Percentiles rank a stretch among this genome's conserved stretches.
Evolutionary conservation across 2,888 invertebrate species (phyloP).

Genomic region (Mythimna loreyi): DNA sequence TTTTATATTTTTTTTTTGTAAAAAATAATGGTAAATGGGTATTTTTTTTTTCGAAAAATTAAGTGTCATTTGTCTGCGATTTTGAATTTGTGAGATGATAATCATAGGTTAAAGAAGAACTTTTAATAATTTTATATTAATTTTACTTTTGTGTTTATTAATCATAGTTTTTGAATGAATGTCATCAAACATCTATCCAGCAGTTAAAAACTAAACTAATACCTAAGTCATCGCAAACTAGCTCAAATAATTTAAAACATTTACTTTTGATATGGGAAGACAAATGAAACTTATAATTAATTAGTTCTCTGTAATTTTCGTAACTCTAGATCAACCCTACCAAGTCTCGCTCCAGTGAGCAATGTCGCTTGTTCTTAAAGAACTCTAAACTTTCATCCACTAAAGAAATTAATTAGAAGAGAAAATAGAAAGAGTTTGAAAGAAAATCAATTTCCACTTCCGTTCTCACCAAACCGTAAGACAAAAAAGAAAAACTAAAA

Average conservation of each 20-base stretch:
- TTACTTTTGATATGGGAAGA: background rate
- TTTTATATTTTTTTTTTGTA: constrained; percentile 20
- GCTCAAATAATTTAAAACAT: background rate
- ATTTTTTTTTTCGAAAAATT: background rate
- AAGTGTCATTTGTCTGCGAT: background rate
- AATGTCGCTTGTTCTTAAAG: constrained; percentile 18
- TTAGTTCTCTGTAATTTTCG: constrained; percentile 3
- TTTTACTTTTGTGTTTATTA: too few relatives aligned
- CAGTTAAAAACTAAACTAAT: background rate
- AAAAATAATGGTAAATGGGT: background rate
- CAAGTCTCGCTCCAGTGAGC: constrained; percentile 2
- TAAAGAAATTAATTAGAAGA: constrained; percentile 51
- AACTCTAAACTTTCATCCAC: constrained; percentile 31
- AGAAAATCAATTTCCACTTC: constrained; percentile 56
- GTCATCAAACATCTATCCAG: background rate
- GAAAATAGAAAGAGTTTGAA: constrained; percentile 51
- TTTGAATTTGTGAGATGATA: background rate
- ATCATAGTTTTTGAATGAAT: background rate
- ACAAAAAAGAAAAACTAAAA: constrained; percentile 35
- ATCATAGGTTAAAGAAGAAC: background rate
- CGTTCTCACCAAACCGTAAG: constrained; percentile 34
- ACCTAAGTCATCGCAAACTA: background rate
- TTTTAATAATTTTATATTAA: background rate
- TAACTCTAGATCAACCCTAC: constrained; percentile 12
- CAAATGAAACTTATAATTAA: constrained; percentile 10